These are phyloP conservation scores for Falco novaeseelandiae DNA, from an alignment of 2,797 vertebrate genomes.

Conservation along the genomic window DNA sequence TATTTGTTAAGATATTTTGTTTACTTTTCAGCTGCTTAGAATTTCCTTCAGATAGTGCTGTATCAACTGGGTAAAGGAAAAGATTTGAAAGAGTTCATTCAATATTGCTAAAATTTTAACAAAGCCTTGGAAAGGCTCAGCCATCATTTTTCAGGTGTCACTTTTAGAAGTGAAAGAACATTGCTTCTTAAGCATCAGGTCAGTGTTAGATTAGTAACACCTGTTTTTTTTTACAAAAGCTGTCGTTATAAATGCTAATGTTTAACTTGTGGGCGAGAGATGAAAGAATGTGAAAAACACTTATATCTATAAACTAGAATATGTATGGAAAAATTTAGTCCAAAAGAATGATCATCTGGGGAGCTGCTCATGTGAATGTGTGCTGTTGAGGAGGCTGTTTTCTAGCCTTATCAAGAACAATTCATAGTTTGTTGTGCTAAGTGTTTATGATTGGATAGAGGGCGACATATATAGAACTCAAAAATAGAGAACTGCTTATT, in stretches of 20 bases:
- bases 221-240: background rate
- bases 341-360: background rate
- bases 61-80: background rate
- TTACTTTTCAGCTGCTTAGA: background rate
- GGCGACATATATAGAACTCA: constrained; percentile 45
- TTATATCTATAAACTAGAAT: background rate
- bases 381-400: constrained; percentile 5
- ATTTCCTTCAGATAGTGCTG: background rate
- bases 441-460: constrained; percentile 46
- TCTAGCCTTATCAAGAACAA: background rate
- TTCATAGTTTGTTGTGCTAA: constrained; percentile 39
- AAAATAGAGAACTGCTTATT: constrained; percentile 57
- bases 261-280: constrained; percentile 8
- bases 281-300: background rate
- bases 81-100: background rate
- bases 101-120: background rate
- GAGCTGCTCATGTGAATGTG: background rate
- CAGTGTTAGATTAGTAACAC: background rate
- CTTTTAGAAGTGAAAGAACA: background rate
- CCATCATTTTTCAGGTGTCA: background rate
- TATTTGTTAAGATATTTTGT: background rate
- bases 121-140: background rate
- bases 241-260: constrained; percentile 17
- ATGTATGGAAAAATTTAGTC: background rate
- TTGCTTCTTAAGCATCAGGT: background rate